Base-by-base conservation (phyloP, 2,888 invertebrate species). In the Drosophila aldrichi region DNA sequence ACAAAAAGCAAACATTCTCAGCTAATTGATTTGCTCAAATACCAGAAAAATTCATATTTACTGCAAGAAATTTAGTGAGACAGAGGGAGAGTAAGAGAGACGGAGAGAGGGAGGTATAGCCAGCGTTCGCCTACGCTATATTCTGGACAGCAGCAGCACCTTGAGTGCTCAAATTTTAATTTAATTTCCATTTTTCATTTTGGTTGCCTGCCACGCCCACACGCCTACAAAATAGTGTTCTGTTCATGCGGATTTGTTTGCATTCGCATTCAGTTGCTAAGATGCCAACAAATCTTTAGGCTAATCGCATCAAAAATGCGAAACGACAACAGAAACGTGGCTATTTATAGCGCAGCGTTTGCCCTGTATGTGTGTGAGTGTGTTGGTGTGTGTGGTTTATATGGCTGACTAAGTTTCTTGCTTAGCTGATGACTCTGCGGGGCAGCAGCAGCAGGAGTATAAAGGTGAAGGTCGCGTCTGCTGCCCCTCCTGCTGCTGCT, bases 251-350 rank as follows among this genome's bases (percentile, higher is more conserved):
- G 67, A 77, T 79, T 74, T 69, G 75, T 71, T 63, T 70, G 76
- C 56, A 65, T 67, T 79, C 48, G 41, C 72, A 79, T 70, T 67
- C 55, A 69, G 76, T 79, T 76, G 79, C 68, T 70, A 79, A 79
- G 79, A 67, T 77, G 76, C 65, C 78, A 71, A 74, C 86, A 85
- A 85, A 85, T 88, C 86, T 77, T 75, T 69, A 66, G 56, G 68
- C 74, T 79, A 75, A 77, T 76, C 82, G 70, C 74, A 83, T 76
- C 72, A 78, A 81, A 83, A 63, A 78, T 79, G 79, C 79, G 77
- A 57, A 55, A 55, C 54, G 49, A 46, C 60, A 62, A 43, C 75
- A 73, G 63, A 74, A 67, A 70, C 64, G 62, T 41, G n/a, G 60
- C 56, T 81, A 81, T 73, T 79, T 74, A 68, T 80, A 81, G 49